Evolutionary conservation across 2,797 vertebrate species (phyloP), one percentile per base, ranked within the genome.

Genomic region (Enteromius afrohamiltoni): DNA sequence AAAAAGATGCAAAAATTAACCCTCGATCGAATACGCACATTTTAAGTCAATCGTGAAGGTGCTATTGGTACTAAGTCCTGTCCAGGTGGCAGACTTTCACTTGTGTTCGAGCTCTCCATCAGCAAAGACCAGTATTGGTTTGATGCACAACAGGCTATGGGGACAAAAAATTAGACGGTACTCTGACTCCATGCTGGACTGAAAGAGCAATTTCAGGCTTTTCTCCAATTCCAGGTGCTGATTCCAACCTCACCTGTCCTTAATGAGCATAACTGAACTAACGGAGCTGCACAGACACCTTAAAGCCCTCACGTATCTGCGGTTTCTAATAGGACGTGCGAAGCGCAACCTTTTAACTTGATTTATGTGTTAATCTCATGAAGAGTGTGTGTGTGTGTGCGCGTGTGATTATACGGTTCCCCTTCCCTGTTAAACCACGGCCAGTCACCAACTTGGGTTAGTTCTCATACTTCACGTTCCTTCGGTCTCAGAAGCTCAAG

Each of bases 371-470:
- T 73, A 82, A 80, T 68, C 62, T 34, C 51, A 45, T 70, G 53
- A 70, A 34, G 16, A 3, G 14, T 2, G 62, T 23, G 34, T 37
- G 14, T 9, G 34, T 19, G 37, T 58, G 78, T 26, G 62, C 2
- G 42, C 9, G 51, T 21, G 42, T 1, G 65, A 85, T 86, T 86
- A 90, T 87, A 90, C 86, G 89, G 89, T 89, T 91, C 87, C 84
- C 86, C 47, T 80, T 88, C 60, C 34, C 34, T 10, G 58, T 73
- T 55, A 76, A 85, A 78, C 70, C 37, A 78, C 23, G 73, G 89
- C 91, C 91, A 92, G 91, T 91, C 80, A 40, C 88, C 88, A 87
- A 89, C 88, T 90, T 90, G 86, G 88, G 89, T 92, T 89, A 88
- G 83, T 86, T 87, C 71, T 84, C 73, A 80, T 78, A 49, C 29